Base-by-base conservation (phyloP, 2,888 invertebrate genomes). In the Drosophila greeni region DNA sequence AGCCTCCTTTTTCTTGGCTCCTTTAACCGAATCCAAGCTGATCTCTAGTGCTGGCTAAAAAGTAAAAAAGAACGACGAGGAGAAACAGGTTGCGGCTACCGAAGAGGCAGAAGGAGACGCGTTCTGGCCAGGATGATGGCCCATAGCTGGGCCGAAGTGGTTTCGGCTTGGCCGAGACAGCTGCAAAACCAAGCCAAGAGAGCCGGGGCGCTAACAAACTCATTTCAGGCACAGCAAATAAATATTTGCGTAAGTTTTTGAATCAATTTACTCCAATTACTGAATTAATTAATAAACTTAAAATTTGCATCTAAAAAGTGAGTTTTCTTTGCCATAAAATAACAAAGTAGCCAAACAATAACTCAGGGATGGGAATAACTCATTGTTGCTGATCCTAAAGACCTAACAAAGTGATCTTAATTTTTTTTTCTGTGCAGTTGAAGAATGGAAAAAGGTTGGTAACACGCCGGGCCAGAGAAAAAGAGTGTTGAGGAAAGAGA, bases 61-160 rank as follows among this genome's bases (percentile, higher is more conserved):
- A 39, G 16, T 6, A 20, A 14, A 29, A 20, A 45, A 18, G 5
- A 45, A 29, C 12, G 8, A n/a, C 12, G 33, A 16, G 14, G 18
- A 34, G 34, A 66, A 67, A 66, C 66, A 49, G 58, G 68, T 57
- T 67, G 43, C 36, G 36, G 55, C 55, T 56, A 53, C 55, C 20
- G 53, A 20, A 45, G 26, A n/a, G 52, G 47, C 18, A 31, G 43
- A 49, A 60, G 47, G 59, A 33, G 48, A 33, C 33, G 47, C 24
- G 59, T 52, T 69, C 31, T 20, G 31, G 60, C 37, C 60, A 67
- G 66, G 43, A 73, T 75, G 82, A 73, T 70, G 74, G 45, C 60
- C 51, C 55, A 18, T 40, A 43, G 49, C 20, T 33, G 51, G 20
- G 34, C 16, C 29, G 49, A 52, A 67, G 47, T 48, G 51, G 33